phyloP scores from a whole-genome alignment of 1,140 invertebrate genomes.

The Hyphantria cunea region DNA sequence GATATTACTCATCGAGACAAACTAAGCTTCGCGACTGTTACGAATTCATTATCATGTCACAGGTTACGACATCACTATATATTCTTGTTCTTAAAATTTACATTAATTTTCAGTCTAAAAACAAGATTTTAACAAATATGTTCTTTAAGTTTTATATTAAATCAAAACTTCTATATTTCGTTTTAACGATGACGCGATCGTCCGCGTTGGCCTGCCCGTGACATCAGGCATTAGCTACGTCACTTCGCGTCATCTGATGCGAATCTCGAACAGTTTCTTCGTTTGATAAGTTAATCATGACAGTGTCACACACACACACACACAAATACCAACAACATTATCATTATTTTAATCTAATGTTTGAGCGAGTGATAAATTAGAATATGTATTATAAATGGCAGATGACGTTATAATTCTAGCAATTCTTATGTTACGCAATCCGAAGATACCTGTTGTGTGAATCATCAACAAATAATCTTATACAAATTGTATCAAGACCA shows the following conservation, averaged over 20 bases:
- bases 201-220: constrained; percentile 50
- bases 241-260: constrained; percentile 62
- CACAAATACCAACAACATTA: constrained; percentile 51
- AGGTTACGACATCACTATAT: constrained; percentile 46
- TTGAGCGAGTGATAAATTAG: constrained; percentile 41
- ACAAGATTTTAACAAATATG: no score
- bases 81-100: no score
- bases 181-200: constrained; percentile 41
- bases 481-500: not conserved
- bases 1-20: constrained; percentile 60
- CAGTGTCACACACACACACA: constrained; percentile 48
- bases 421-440: constrained; percentile 23
- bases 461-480: not conserved
- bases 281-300: constrained; percentile 56
- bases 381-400: constrained; percentile 35
- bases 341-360: constrained; percentile 41
- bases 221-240: constrained; percentile 65
- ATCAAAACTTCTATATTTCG: no score
- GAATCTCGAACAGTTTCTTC: constrained; percentile 56
- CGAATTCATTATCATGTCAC: constrained; percentile 56
- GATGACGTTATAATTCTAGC: constrained; percentile 27
- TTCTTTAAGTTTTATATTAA: not conserved
- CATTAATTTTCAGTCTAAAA: no score
- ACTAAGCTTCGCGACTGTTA: constrained; percentile 41
- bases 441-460: not conserved